Percentiles rank a stretch among this genome's conserved stretches.
Evolutionary conservation across 1,140 invertebrate genomes (phyloP).

Genomic region (Neodiprion fabricii): DNA sequence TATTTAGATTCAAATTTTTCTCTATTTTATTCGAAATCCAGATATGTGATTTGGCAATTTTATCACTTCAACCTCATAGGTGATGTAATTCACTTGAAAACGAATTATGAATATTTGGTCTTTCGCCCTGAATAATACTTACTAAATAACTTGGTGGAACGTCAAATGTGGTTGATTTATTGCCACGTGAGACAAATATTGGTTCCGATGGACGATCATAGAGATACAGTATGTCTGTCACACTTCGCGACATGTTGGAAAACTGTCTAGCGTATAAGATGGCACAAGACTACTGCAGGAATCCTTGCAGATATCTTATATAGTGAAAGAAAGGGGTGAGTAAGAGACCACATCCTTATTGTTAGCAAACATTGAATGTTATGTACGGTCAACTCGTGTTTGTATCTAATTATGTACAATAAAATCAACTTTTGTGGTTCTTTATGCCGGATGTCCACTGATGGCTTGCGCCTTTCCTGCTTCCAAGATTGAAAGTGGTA

Average conservation of each 20-base stretch:
- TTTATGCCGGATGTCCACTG: too few relatives aligned
- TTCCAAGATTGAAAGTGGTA: too few relatives aligned
- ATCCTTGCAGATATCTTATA: neutral
- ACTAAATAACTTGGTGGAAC: slow-evolving; percentile 45
- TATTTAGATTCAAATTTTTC: too few relatives aligned
- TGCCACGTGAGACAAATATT: slow-evolving; percentile 44
- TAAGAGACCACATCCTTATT: neutral
- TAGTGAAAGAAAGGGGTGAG: neutral
- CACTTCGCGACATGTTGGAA: neutral
- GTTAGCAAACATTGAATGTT: neutral
- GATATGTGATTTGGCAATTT: too few relatives aligned
- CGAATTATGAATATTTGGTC: too few relatives aligned
- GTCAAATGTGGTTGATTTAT: slow-evolving; percentile 38
- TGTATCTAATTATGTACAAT: neutral
- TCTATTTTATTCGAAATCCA: too few relatives aligned
- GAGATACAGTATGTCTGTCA: slow-evolving; percentile 23
- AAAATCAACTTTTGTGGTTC: too few relatives aligned
- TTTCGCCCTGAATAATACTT: slow-evolving; percentile 14
- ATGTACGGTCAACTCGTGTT: neutral
- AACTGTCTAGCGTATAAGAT: neutral
- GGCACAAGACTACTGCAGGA: neutral
- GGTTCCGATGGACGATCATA: slow-evolving; percentile 49
- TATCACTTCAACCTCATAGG: too few relatives aligned
- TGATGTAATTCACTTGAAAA: too few relatives aligned
- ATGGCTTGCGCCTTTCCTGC: too few relatives aligned